Conservation (phyloP, 2,113 vertebrate species). For the Thamnophis sirtalis region DNA sequence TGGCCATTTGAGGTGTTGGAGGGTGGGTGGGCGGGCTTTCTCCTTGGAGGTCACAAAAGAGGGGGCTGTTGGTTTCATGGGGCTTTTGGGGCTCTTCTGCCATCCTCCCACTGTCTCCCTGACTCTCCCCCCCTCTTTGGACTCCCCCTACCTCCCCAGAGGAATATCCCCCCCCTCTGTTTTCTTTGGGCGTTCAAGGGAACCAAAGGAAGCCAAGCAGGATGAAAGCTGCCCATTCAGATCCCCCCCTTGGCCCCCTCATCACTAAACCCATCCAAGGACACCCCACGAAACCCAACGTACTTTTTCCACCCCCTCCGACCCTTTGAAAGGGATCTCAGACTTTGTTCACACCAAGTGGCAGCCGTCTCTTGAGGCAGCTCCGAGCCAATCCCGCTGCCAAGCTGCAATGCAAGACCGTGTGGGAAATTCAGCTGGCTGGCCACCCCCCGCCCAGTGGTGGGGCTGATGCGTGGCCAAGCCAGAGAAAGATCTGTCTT, state of each 20-base stretch:
- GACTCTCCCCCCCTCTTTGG: background rate
- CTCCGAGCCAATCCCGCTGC: rapidly evolving
- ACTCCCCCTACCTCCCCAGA: background rate
- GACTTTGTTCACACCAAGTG: background rate
- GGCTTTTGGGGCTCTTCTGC: background rate
- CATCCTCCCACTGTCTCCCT: background rate
- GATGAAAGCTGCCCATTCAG: background rate
- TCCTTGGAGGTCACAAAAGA: background rate
- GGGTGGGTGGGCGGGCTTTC: background rate
- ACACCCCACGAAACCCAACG: background rate
- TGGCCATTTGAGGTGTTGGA: background rate
- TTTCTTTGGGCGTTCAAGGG: background rate
- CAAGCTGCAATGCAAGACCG: background rate
- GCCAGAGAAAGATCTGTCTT: background rate
- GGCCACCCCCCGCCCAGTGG: too few relatives aligned
- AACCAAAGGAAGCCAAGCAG: background rate
- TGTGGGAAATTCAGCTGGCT: background rate
- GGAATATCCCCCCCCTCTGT: background rate
- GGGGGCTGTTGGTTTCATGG: background rate
- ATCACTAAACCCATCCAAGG: background rate
- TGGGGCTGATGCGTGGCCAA: background rate
- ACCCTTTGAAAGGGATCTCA: background rate
- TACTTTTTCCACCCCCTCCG: background rate
- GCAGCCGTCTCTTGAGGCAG: background rate
- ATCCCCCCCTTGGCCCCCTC: background rate